Conservation (phyloP, 2,113 vertebrate species). For the Salminus brasiliensis region DNA sequence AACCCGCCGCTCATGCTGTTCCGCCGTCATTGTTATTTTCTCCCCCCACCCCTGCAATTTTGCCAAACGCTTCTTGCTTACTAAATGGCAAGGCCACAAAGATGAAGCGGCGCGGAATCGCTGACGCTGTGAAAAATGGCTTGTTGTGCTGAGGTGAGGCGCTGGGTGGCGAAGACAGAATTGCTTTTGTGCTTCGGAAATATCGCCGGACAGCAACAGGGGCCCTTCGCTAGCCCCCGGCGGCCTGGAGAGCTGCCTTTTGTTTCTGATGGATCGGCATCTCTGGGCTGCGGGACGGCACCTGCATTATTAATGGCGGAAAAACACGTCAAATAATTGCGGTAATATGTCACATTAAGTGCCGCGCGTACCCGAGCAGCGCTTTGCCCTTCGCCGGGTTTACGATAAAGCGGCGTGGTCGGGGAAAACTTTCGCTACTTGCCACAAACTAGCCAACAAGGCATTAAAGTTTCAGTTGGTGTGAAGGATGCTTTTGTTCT, state of each 20-base stretch:
- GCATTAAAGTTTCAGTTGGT: conserved; percentile 31
- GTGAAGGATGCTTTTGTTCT: background rate
- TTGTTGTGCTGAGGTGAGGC: conserved; percentile 36
- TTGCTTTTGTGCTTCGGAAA: conserved; percentile 46
- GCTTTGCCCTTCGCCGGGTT: conserved; percentile 45
- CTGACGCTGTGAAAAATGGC: conserved; percentile 55
- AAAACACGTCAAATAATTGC: conserved; percentile 59
- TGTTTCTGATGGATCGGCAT: conserved; percentile 60
- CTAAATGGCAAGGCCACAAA: conserved; percentile 49
- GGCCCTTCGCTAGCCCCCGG: conserved; percentile 45
- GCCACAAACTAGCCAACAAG: conserved; percentile 22
- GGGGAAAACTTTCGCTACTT: conserved; percentile 24
- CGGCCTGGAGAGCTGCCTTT: conserved; percentile 40
- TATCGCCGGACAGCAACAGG: conserved; percentile 41
- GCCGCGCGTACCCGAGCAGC: conserved; percentile 34
- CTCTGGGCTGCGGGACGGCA: conserved; percentile 44
- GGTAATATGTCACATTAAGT: conserved; percentile 61
- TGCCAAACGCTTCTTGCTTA: conserved; percentile 54
- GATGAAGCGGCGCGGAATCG: conserved; percentile 48
- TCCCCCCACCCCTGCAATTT: conserved; percentile 48
- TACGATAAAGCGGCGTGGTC: conserved; percentile 34
- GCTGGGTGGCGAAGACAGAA: conserved; percentile 20
- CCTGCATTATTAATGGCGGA: conserved; percentile 62
- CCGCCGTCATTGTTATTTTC: conserved; percentile 40
- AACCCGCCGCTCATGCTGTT: conserved; percentile 42